phyloP scores from a whole-genome alignment of 2,113 vertebrate genomes.

The Sigmodon hispidus region DNA sequence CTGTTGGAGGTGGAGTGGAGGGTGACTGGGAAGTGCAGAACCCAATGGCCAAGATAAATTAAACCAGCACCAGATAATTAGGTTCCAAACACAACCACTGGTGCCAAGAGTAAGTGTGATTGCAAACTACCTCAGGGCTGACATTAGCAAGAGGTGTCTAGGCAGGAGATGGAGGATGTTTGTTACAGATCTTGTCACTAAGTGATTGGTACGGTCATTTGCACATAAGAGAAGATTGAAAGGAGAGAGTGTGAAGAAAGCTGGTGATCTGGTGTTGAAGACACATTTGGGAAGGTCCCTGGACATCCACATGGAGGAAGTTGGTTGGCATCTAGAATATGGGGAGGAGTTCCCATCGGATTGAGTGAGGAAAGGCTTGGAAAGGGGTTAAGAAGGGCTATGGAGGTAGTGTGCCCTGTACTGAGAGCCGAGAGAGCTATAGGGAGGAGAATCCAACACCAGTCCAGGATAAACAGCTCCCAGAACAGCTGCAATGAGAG shows the following conservation, averaged over 20 bases:
- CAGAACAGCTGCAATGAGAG: background rate
- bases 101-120: background rate
- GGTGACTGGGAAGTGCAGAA: background rate
- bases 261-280: background rate
- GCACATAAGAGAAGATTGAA: background rate
- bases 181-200: background rate
- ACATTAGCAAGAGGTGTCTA: background rate
- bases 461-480: no score
- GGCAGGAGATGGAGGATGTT: background rate
- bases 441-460: background rate
- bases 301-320: background rate
- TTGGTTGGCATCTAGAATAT: background rate
- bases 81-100: background rate
- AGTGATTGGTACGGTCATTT: background rate
- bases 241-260: background rate
- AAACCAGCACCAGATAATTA: background rate
- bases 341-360: background rate
- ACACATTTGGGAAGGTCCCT: background rate
- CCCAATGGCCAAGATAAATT: background rate
- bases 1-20: background rate
- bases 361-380: background rate
- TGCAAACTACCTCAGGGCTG: background rate
- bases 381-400: background rate
- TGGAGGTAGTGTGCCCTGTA: background rate
- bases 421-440: background rate